These are phyloP conservation scores for Drosophila borborema DNA, from an alignment of 2,888 invertebrate species.

Conservation along the genomic window DNA sequence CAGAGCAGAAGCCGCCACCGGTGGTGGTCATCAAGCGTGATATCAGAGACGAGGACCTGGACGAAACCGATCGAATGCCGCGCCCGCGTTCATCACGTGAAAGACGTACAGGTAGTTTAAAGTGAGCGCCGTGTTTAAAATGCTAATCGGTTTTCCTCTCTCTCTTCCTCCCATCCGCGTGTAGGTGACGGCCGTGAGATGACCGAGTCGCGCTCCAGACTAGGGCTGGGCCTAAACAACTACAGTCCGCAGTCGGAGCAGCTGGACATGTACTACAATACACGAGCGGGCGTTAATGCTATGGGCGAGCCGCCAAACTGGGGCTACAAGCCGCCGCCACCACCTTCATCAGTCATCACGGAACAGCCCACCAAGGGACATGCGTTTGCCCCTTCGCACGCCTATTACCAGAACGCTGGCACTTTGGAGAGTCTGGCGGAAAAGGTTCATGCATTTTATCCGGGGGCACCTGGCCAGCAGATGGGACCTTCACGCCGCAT, in stretches of 20 bases:
- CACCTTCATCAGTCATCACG: constrained; percentile 92
- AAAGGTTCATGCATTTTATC: constrained; percentile 95
- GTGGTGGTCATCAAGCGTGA: constrained; percentile 96
- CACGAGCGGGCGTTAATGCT: constrained; percentile 89
- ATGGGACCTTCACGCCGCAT: constrained; percentile 87
- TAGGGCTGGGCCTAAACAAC: constrained; percentile 90
- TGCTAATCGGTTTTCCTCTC: constrained; percentile 70
- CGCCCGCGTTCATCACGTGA: constrained; percentile 85
- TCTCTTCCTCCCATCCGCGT: constrained; percentile 23
- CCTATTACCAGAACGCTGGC: constrained; percentile 92
- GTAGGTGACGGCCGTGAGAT: constrained; percentile 92
- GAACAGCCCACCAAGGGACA: constrained; percentile 96
- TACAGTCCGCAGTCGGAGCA: constrained; percentile 89
- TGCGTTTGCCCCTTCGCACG: constrained; percentile 90
- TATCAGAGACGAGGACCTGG: constrained; percentile 92
- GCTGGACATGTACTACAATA: constrained; percentile 93
- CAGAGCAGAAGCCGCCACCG: constrained; percentile 94
- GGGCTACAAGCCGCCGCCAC: constrained; percentile 85
- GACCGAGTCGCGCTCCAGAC: constrained; percentile 90
- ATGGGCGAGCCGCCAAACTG: constrained; percentile 85
- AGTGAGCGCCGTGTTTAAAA: constrained; percentile 77
- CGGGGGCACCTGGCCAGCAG: constrained; percentile 84
- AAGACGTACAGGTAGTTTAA: constrained; percentile 85
- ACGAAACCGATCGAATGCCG: constrained; percentile 87
- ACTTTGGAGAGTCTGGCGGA: constrained; percentile 96